Evolutionary conservation across 2,113 vertebrate species (phyloP).

Genomic region (Heliornis fulica): DNA sequence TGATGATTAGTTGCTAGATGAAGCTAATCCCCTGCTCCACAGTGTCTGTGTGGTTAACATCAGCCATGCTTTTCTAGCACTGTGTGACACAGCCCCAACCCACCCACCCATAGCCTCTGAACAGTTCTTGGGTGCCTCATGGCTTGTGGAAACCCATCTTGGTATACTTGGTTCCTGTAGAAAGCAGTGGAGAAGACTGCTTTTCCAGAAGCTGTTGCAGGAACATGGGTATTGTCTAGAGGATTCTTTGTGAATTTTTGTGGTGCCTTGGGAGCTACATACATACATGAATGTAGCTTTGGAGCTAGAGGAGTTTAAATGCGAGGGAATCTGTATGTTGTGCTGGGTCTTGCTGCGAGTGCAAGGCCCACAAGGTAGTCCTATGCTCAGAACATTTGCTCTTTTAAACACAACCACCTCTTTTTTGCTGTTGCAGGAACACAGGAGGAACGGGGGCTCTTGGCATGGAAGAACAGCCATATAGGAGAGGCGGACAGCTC

Average conservation of each 20-base stretch:
- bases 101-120: not conserved
- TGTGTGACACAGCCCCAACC: not conserved
- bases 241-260: not conserved
- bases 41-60: not conserved
- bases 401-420: not conserved
- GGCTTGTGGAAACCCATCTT: not conserved
- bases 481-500: constrained; percentile 65
- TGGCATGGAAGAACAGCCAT: constrained; percentile 82
- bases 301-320: not conserved
- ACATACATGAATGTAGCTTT: too few species aligned
- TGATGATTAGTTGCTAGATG: not conserved
- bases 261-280: too few species aligned
- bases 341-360: not conserved
- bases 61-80: not conserved
- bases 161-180: not conserved
- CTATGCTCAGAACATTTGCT: accelerated
- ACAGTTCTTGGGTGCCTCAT: not conserved
- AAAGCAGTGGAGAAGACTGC: not conserved
- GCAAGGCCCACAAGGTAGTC: not conserved
- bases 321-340: not conserved
- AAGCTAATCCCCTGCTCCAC: not conserved
- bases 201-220: not conserved
- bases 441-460: constrained; percentile 85
- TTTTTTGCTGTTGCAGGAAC: constrained; percentile 76
- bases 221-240: not conserved